Evolutionary conservation across 1,140 invertebrate species (phyloP), one percentile per base, ranked within the genome.

Genomic region (Eufriesea mexicana): DNA sequence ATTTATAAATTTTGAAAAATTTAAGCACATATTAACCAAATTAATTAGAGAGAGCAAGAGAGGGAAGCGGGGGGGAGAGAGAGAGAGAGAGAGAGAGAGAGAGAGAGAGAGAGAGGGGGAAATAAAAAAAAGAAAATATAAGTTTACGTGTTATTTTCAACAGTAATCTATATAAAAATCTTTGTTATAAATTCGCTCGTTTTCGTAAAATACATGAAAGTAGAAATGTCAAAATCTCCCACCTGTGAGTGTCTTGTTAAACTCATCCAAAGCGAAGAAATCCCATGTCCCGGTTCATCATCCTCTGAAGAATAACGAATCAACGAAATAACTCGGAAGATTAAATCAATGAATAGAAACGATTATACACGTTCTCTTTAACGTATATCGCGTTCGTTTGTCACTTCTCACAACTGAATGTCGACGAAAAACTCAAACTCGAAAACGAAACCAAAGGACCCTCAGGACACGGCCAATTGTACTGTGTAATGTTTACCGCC

Each of bases 401-500:
- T 78, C 81, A 83, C 81, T 83, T 83, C 66, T 59, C 66, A 71
- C 49, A 62, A 68, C 66, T 62, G 54, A 78, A 78, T 54, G 47
- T 14, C 75, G 75, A 71, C 28, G 75, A 78, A 70, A 76, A 83
- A 78, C 64, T 83, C 55, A 54, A 83, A 77, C 55, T 78, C 55
- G 61, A 62, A 62, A 62, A 62, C 49, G 74, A 91, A 92, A 93
- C 91, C 90, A 85, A 91, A 94, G 92, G 91, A 92, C 91, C 91
- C 91, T 92, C 90, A 87, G 89, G 88, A 89, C 90, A 76, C 80
- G 88, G 91, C 92, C 92, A 93, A 94, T 94, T 91, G 91, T 91
- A 93, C 92, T 91, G 89, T 90, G 86, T 88, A 93, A 94, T 93
- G 91, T 94, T 94, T 94, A 94, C 92, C 92, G 92, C 92, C 91